Base-by-base conservation (phyloP, 2,113 vertebrate species). In the Montifringilla adamsi region DNA sequence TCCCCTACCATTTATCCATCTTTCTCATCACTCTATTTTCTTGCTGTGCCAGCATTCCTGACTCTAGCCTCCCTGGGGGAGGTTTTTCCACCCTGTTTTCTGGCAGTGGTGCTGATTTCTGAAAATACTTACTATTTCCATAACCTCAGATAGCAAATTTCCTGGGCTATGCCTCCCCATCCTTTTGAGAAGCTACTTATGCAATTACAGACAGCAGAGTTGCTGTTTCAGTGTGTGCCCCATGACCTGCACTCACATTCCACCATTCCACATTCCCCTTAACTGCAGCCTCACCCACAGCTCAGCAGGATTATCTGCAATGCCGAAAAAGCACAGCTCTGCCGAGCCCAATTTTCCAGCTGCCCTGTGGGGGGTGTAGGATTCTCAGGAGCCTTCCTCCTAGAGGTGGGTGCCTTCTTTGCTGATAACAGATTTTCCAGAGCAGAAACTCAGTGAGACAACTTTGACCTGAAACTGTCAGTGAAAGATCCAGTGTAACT, bases 81-180 rank as follows among this genome's bases (percentile, higher is more conserved):
- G 19, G 24, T 17, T 63, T 76, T 90, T 50, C 67, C 30, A 74
- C 59, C 62, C 72, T 59, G 13, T 68, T 90, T 93, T 84, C 86
- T 81, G 60, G 68, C 82, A 84, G 44, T 19, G 33, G 19, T 47
- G 72, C 39, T 33, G 37, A 64, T 88, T 96, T 70, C 85, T 90
- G 73, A 86, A 92, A 94, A 94, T 20, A 77, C 59, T 70, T 80
- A 23, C 67, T 47, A 41, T 81, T 64, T 84, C 62, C 1, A 3
- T 52, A 86, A 70, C 64, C 59, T 80, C 68, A 96, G 64, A 27
- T 8, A 64, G 35, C 27, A 47, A 52, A 46, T 81, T 90, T 92
- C 86, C 72, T 47, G 28, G 20, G 52, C 60, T 56, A 22, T 68
- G 30, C 75, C 64, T 96, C 60, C 33, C 27, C 50, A 24, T 52